Conservation (phyloP, 2,113 vertebrate genomes). For the Epinephelus fuscoguttatus region DNA sequence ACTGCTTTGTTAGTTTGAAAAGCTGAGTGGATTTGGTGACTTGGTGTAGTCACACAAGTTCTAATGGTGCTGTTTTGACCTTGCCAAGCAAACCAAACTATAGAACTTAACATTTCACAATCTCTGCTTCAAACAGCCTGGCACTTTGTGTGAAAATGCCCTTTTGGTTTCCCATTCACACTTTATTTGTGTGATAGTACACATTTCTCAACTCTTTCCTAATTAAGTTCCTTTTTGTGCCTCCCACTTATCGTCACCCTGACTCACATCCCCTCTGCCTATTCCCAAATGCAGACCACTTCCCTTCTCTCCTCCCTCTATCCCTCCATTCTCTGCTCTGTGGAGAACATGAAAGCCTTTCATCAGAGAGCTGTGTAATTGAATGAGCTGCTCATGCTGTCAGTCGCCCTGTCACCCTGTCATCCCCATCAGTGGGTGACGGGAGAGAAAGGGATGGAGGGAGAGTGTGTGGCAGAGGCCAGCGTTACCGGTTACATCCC, state of each 20-base stretch:
- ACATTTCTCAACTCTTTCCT: not conserved
- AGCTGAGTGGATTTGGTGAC: not conserved
- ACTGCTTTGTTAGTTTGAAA: not conserved
- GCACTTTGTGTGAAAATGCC: not conserved
- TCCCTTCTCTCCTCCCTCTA: conserved; percentile 24
- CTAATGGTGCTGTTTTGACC: not conserved
- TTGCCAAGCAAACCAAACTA: not conserved
- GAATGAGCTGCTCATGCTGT: conserved; percentile 65
- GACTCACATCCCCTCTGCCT: conserved; percentile 10
- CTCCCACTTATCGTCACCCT: conserved; percentile 11
- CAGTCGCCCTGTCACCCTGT: conserved; percentile 50
- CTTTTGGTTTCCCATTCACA: not conserved
- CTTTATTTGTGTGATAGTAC: not conserved
- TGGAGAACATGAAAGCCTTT: conserved; percentile 59
- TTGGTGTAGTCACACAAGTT: not conserved
- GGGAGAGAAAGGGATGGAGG: not conserved
- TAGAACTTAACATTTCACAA: not conserved
- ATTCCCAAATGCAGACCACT: conserved; percentile 9
- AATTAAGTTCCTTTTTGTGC: not conserved
- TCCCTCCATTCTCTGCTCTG: conserved; percentile 15
- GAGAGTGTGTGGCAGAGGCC: not conserved
- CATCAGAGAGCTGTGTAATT: conserved; percentile 59
- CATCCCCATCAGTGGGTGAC: conserved; percentile 37
- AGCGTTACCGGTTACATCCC: not conserved
- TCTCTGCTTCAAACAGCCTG: not conserved